Base-by-base conservation (phyloP, 2,797 vertebrate species). In the Pitangus sulphuratus region DNA sequence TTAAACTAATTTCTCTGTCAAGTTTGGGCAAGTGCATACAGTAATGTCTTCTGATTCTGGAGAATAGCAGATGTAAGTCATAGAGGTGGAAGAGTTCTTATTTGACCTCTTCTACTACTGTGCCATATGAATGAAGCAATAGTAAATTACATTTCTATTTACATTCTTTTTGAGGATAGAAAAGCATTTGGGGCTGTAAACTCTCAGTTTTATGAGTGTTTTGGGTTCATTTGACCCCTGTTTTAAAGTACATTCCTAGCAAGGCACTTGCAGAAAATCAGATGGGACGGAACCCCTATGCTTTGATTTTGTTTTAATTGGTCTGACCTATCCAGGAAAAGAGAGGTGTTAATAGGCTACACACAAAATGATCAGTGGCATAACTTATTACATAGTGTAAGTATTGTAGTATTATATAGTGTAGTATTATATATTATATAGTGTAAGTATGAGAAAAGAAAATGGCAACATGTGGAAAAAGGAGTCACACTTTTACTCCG, bases 1-100 rank as follows among this genome's bases (percentile, higher is more conserved):
- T 89, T 89, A 85, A 93, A 65, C 71, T 87, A 77, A 87, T 94
- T 92, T 92, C 53, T 82, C 53, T 69, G 9, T 87, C 91, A 92
- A 87, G 85, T 87, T n/a, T 89, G 53, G 42, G 39, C 45, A 37
- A 24, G 16, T 84, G 54, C 12, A 5, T 51, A 76, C 40, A 60
- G 15, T 83, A 65, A 35, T 39, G 17, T 71, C 83, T 92, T 87
- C 58, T 42, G 44, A 18, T 75, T 76, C 58, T 75, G 61, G n/a
- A 57, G 35, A 70, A 69, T 1, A 66, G 51, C 84, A 76, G 42
- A 58, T 51, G 11, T 61, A 65, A 85, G 85, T 92, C 65, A 15
- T 12, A 81, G 39, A 1, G 1, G 24, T 68, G 40, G 14, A 87
- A 60, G 25, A 53, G n/a, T 78, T 93, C 45, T 56, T 26, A 85